These are phyloP conservation scores for Euzetes globulus DNA, from an alignment of 2,888 invertebrate species.

Conservation along the genomic window DNA sequence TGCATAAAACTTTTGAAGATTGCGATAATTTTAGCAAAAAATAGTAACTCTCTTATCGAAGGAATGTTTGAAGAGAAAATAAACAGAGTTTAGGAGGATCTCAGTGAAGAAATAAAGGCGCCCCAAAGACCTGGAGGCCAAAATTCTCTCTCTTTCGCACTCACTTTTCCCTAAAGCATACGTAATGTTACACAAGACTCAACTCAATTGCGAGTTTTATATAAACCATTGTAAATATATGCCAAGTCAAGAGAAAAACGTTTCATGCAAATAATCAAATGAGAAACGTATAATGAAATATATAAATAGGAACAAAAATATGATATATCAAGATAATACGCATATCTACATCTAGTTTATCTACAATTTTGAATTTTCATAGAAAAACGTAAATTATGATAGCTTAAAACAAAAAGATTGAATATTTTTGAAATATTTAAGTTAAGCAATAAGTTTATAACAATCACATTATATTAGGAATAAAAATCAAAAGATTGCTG, in stretches of 20 bases:
- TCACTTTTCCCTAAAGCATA: neutral
- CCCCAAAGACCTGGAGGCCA: conserved; percentile 24
- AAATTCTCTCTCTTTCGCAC: neutral
- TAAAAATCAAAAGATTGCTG: no score
- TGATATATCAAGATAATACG: no score
- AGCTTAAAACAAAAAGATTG: no score
- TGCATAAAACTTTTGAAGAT: conserved; percentile 5
- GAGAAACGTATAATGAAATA: no score
- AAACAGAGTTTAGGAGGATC: conserved; percentile 16
- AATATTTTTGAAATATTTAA: neutral
- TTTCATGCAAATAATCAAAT: no score
- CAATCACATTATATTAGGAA: no score
- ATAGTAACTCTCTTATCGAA: neutral
- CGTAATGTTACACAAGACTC: conserved; percentile 1
- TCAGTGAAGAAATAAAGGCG: neutral
- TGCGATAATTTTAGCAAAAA: neutral
- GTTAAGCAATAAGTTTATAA: neutral
- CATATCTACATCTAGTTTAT: no score
- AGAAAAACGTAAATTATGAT: no score
- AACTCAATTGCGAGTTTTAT: neutral
- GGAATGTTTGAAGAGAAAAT: conserved; percentile 21
- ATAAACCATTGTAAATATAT: no score
- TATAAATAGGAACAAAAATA: no score
- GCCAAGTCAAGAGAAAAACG: no score
- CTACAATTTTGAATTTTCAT: no score